A percentile compares a stretch with the other conserved stretches of the same genome.
Conservation (phyloP, 2,888 invertebrate genomes). For the Melipona beecheii region DNA sequence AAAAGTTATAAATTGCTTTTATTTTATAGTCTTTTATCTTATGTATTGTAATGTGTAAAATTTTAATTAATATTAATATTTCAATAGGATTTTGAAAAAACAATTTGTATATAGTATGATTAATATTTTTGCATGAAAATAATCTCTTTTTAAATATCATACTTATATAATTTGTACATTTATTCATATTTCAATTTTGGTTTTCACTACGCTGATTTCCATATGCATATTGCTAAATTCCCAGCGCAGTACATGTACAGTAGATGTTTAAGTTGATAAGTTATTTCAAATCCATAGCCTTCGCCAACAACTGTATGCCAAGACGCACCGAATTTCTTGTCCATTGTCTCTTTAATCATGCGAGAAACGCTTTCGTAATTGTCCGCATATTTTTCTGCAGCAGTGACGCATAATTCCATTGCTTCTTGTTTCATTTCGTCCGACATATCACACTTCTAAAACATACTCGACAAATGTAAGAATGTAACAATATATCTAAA, state of each 20-base stretch:
- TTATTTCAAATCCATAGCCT: constrained; percentile 88
- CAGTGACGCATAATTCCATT: constrained; percentile 88
- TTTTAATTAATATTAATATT: background rate
- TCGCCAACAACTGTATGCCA: constrained; percentile 90
- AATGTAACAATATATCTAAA: background rate
- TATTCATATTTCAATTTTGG: constrained; percentile 2
- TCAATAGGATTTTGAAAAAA: background rate
- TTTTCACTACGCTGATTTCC: constrained; percentile 82
- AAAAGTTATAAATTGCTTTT: constrained; percentile 36
- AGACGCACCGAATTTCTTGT: constrained; percentile 88
- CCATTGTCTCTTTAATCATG: constrained; percentile 89
- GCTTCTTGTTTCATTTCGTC: constrained; percentile 89
- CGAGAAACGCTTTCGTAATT: constrained; percentile 88
- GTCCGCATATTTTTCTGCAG: constrained; percentile 87
- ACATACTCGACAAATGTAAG: background rate
- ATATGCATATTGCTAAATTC: constrained; percentile 87
- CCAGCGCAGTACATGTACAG: constrained; percentile 88
- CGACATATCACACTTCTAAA: constrained; percentile 85
- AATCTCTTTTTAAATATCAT: background rate
- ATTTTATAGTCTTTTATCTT: background rate
- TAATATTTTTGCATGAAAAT: constrained; percentile 1
- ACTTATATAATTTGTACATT: constrained; percentile 39
- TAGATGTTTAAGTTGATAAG: constrained; percentile 87
- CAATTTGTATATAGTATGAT: constrained; percentile 18
- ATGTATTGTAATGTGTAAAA: background rate